phyloP scores from a whole-genome alignment of 2,888 invertebrate species.

The Itoplectis maculator region DNA sequence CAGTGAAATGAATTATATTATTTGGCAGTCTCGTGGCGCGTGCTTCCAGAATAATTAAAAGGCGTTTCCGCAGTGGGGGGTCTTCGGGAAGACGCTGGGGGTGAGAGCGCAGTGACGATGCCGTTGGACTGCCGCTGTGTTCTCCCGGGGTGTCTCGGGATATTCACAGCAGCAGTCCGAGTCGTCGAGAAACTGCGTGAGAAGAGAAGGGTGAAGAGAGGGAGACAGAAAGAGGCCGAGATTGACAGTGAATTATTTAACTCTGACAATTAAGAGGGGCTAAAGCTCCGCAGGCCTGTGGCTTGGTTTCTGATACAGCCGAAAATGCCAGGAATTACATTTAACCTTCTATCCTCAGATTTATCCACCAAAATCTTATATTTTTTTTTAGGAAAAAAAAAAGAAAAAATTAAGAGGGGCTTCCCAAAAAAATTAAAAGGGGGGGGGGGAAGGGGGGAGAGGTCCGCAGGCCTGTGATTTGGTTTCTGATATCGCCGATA shows the following conservation, averaged over 20 bases:
- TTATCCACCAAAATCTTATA: not conserved
- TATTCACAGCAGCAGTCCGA: slow-evolving; percentile 54
- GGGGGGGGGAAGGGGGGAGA: slow-evolving; percentile 68
- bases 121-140: slow-evolving; percentile 46
- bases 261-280: slow-evolving; percentile 79
- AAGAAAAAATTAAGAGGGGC: too few species aligned
- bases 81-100: slow-evolving; percentile 32
- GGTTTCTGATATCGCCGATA: slow-evolving; percentile 45
- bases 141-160: slow-evolving; percentile 41
- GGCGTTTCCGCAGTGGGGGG: slow-evolving; percentile 66
- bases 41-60: slow-evolving; percentile 80
- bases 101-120: slow-evolving; percentile 36
- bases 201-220: slow-evolving; percentile 79
- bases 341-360: slow-evolving; percentile 1
- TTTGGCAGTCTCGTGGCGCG: slow-evolving; percentile 75
- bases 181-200: slow-evolving; percentile 38
- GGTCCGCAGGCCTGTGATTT: slow-evolving; percentile 37
- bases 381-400: not conserved
- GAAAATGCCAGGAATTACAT: not conserved
- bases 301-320: slow-evolving; percentile 51
- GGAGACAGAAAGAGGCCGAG: slow-evolving; percentile 75
- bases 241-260: slow-evolving; percentile 84
- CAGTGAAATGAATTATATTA: slow-evolving; percentile 82
- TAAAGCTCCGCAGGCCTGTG: slow-evolving; percentile 39
- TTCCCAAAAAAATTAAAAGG: too few species aligned